phyloP scores from a whole-genome alignment of 2,113 vertebrate genomes.

The Psammodynastes pulverulentus region DNA sequence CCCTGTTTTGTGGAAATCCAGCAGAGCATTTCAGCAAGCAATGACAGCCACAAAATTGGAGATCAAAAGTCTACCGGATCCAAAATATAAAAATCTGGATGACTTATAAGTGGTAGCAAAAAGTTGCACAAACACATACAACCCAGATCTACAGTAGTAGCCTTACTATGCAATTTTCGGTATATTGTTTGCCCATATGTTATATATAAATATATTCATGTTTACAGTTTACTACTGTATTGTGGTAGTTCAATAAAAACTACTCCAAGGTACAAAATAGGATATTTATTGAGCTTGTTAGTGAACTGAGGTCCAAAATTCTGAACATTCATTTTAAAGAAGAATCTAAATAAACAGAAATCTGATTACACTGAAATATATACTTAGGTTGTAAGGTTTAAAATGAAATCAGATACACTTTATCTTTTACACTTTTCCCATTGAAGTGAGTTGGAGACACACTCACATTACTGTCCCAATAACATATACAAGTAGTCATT shows the following conservation, averaged over 20 bases:
- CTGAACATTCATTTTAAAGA: background rate
- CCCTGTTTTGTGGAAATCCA: background rate
- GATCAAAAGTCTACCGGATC: background rate
- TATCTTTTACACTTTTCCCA: background rate
- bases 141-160: background rate
- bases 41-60: background rate
- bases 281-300: background rate
- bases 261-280: background rate
- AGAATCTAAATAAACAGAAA: background rate
- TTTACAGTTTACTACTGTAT: background rate
- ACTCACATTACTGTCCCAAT: background rate
- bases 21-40: background rate
- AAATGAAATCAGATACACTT: background rate
- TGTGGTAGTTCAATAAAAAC: background rate
- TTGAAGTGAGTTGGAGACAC: background rate
- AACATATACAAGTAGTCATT: background rate
- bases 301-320: background rate
- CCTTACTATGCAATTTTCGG: background rate
- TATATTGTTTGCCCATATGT: background rate
- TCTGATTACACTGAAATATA: background rate
- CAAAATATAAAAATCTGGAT: background rate
- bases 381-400: background rate
- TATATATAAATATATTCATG: background rate
- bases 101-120: background rate
- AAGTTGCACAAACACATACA: background rate